A percentile compares a stretch with the other conserved stretches of the same genome.
Evolutionary conservation across 2,888 invertebrate species (phyloP).

Genomic region (Agrotis segetum): DNA sequence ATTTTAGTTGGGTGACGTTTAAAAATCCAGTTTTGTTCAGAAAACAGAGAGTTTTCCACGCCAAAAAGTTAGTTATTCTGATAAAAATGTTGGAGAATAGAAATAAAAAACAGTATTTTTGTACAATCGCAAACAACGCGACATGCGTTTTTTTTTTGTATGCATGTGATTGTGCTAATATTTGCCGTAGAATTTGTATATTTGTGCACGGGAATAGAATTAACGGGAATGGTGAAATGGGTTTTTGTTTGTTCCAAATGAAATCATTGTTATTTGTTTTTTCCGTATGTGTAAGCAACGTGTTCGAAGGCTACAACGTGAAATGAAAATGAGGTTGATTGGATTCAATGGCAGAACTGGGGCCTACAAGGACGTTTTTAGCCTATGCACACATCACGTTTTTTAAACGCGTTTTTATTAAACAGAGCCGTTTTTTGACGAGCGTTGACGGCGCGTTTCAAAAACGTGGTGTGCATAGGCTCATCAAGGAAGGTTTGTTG

Average conservation of each 20-base stretch:
- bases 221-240: constrained; percentile 7
- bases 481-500: no score
- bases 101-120: constrained; percentile 39
- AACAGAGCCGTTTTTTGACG: no score
- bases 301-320: neutral
- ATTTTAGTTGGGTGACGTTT: constrained; percentile 15
- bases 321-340: neutral
- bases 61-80: constrained; percentile 46
- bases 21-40: constrained; percentile 23
- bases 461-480: no score
- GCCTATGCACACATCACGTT: no score
- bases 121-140: constrained; percentile 14
- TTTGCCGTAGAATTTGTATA: constrained; percentile 19
- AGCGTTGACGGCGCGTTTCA: no score
- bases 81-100: constrained; percentile 31
- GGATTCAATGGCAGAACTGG: no score
- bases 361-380: no score
- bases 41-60: constrained; percentile 27
- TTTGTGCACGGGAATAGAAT: constrained; percentile 21
- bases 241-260: constrained; percentile 16
- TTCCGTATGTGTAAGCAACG: neutral
- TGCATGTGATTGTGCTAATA: constrained; percentile 36
- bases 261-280: constrained; percentile 10
- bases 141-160: constrained; percentile 11
- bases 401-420: no score